Evolutionary conservation across 2,888 invertebrate genomes (phyloP).

Genomic region (Mactromeris polynyma): DNA sequence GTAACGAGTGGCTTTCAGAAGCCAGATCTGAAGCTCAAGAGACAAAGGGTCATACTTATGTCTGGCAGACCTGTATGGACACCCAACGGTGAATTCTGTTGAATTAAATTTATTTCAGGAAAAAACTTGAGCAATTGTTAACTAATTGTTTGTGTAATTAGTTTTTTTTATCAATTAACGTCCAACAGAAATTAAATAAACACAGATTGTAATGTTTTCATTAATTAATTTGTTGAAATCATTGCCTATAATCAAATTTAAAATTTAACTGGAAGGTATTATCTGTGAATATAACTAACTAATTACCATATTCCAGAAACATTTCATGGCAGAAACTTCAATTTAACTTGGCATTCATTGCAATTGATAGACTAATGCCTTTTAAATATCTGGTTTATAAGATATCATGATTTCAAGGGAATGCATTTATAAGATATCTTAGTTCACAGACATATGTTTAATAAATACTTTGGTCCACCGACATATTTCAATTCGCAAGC

Average conservation of each 20-base stretch:
- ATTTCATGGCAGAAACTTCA: neutral
- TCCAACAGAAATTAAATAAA: neutral
- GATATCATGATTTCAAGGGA: neutral
- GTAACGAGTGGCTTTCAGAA: too few species aligned
- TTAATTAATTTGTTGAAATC: neutral
- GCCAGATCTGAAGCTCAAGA: too few species aligned
- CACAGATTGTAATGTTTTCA: neutral
- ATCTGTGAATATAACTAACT: neutral
- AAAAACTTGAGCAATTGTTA: too few species aligned
- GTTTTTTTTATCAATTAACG: too few species aligned
- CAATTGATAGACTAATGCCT: neutral
- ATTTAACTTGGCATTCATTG: neutral
- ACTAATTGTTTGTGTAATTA: too few species aligned
- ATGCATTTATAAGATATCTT: too few species aligned
- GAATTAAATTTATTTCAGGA: too few species aligned
- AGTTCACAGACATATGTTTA: neutral
- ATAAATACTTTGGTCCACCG: too few species aligned
- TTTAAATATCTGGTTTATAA: neutral
- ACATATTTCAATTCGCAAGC: too few species aligned
- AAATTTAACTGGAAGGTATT: neutral
- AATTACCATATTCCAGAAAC: conserved; percentile 3
- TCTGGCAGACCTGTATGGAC: too few species aligned
- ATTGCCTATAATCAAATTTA: neutral
- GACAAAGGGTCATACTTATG: too few species aligned
- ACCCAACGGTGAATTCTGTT: too few species aligned